Evolutionary conservation across 2,888 invertebrate genomes (phyloP).

Genomic region (Deroplatys truncata): DNA sequence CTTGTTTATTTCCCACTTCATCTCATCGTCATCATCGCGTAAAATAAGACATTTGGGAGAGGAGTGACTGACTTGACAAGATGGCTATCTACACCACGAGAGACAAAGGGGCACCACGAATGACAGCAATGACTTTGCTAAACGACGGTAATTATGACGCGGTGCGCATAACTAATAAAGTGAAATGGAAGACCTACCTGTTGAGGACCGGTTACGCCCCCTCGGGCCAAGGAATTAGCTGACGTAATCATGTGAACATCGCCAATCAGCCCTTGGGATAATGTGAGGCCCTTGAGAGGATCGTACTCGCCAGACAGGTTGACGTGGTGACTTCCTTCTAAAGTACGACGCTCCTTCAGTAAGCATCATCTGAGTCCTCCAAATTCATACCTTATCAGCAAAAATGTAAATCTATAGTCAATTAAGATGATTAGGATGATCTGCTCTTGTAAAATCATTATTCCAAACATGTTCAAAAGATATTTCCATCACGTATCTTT

Average conservation of each 20-base stretch:
- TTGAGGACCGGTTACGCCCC: not conserved
- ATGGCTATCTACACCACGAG: not conserved
- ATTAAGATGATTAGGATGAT: no score
- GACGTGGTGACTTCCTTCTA: no score
- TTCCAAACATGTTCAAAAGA: no score
- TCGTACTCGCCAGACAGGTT: no score
- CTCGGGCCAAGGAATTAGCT: not conserved
- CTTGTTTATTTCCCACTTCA: not conserved
- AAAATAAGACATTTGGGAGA: not conserved
- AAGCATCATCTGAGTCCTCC: no score
- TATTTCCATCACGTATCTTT: no score
- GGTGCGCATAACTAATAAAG: not conserved
- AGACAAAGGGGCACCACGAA: not conserved
- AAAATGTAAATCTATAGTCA: no score
- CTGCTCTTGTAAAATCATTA: no score
- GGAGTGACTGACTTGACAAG: not conserved
- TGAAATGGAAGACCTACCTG: not conserved
- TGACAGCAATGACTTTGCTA: not conserved
- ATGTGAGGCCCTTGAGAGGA: no score
- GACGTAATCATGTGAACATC: slow-evolving; percentile 11
- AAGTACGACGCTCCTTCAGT: no score
- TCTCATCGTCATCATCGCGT: not conserved
- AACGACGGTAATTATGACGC: not conserved
- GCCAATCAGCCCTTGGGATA: no score
- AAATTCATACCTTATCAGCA: no score